Evolutionary conservation across 2,113 vertebrate species (phyloP), one percentile per base, ranked within the genome.

Genomic region (Oostethus manadensis): DNA sequence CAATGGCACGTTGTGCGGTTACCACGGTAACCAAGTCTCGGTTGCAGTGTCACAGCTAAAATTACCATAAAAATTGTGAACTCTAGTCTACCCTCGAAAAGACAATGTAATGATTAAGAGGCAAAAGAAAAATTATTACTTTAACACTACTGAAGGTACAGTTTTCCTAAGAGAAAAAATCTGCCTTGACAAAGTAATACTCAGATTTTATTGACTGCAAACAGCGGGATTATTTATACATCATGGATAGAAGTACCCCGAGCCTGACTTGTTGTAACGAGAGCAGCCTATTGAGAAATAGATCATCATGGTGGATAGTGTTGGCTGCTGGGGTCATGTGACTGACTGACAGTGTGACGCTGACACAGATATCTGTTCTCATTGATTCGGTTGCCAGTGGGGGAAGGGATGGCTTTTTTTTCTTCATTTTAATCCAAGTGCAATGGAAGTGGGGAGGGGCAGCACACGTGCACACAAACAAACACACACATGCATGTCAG

Each of bases 331-430:
- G 58, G 47, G 40, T 56, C 48, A 58, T 64, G 48, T 60, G 58
- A 26, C 58, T 64, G 33, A 29, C 20, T 76, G 68, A 56, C 33
- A 50, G 68, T 66, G 68, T 57, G 64, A 65, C 26, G 58, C 53
- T 70, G 78, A 82, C 83, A 82, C 68, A 76, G 74, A 78, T 77
- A 79, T 70, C 69, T 64, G 59, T 13, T 55, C 65, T 75, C 77
- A 82, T 80, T 73, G 76, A 72, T 84, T 88, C 54, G 66, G 70
- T 69, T 60, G 55, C 69, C 21, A 49, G 55, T n/a, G 58, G 26
- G 35, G 64, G 70, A 18, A 10, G 49, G 73, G 76, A 10, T 6
- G 53, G 56, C 54, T 71, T 57, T 74, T 73, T 51, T 29, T 29
- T 17, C 3, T 7, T 13, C 8, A 42, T 60, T 77, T 84, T 84